Percentiles rank a stretch among this genome's conserved stretches.
phyloP scores from a whole-genome alignment of 2,797 vertebrate species.

The Remorina albescens region DNA sequence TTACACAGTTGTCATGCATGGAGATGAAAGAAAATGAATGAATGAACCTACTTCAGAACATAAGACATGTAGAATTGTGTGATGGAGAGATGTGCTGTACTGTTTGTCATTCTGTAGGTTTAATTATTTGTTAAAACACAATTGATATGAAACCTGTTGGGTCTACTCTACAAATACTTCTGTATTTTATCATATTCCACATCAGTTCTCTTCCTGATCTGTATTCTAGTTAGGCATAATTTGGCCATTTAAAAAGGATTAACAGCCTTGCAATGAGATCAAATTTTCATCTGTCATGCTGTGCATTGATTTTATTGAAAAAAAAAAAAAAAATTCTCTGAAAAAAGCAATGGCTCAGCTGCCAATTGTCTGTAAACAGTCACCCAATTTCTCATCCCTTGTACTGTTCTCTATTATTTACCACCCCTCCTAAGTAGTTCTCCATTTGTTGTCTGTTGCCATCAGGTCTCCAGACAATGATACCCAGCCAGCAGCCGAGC shows the following conservation, averaged over 20 bases:
- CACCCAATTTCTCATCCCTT: background rate
- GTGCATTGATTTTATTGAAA: background rate
- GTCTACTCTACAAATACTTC: too few relatives aligned
- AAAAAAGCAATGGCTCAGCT: background rate
- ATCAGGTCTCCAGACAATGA: slow-evolving; percentile 94
- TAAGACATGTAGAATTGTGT: too few relatives aligned
- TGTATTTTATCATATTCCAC: background rate
- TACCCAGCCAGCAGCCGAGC: slow-evolving; percentile 94
- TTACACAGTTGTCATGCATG: too few relatives aligned
- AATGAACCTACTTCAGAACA: too few relatives aligned
- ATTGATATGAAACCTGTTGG: background rate
- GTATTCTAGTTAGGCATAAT: background rate
- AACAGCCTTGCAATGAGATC: background rate
- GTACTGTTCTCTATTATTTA: background rate
- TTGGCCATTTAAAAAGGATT: background rate
- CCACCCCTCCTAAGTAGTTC: slow-evolving; percentile 1
- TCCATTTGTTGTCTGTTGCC: background rate
- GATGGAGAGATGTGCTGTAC: too few relatives aligned
- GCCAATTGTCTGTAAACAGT: background rate
- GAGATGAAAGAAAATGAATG: too few relatives aligned
- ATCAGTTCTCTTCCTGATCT: background rate
- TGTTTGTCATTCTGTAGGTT: background rate
- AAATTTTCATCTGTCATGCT: background rate
- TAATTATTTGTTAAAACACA: background rate
- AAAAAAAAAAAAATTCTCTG: too few relatives aligned